Percentiles rank a stretch among this genome's conserved stretches.
These are phyloP conservation scores for Chymomyza procnemis DNA, from an alignment of 2,888 invertebrate species.

Conservation along the genomic window DNA sequence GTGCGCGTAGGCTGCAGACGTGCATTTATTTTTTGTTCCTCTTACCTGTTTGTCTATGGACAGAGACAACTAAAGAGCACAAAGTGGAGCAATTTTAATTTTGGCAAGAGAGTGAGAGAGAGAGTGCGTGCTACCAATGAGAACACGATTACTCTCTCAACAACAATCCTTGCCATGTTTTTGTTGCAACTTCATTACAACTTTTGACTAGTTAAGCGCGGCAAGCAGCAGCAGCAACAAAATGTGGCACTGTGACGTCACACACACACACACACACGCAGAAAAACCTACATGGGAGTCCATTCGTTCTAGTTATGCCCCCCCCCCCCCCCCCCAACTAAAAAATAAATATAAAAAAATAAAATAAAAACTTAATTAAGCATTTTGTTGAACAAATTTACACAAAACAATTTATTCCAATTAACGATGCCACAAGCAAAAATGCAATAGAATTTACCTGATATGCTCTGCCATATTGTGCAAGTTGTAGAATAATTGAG, in stretches of 20 bases:
- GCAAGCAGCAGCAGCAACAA: neutral
- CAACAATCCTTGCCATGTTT: neutral
- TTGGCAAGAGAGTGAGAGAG: neutral
- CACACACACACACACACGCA: neutral
- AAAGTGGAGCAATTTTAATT: slow-evolving; percentile 12
- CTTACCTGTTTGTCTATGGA: neutral
- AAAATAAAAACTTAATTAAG: slow-evolving; percentile 17
- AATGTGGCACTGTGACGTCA: neutral
- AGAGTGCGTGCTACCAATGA: neutral
- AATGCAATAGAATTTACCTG: neutral
- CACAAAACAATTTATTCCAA: slow-evolving; percentile 54
- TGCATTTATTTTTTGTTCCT: neutral
- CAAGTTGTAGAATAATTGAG: neutral
- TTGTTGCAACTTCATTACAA: slow-evolving; percentile 9
- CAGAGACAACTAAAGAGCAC: neutral
- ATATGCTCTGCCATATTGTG: neutral
- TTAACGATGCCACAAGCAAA: slow-evolving; percentile 37
- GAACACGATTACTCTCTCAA: neutral
- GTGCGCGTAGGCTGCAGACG: too few species aligned
- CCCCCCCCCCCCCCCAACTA: neutral
- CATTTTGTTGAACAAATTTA: slow-evolving; percentile 34
- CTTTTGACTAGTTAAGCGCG: slow-evolving; percentile 1
- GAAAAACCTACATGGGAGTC: neutral
- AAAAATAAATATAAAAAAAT: neutral
- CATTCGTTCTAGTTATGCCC: neutral